A percentile compares a stretch with the other conserved stretches of the same genome.
These are phyloP conservation scores for Lagocephalus sceleratus DNA, from an alignment of 2,797 vertebrate species.

Conservation along the genomic window DNA sequence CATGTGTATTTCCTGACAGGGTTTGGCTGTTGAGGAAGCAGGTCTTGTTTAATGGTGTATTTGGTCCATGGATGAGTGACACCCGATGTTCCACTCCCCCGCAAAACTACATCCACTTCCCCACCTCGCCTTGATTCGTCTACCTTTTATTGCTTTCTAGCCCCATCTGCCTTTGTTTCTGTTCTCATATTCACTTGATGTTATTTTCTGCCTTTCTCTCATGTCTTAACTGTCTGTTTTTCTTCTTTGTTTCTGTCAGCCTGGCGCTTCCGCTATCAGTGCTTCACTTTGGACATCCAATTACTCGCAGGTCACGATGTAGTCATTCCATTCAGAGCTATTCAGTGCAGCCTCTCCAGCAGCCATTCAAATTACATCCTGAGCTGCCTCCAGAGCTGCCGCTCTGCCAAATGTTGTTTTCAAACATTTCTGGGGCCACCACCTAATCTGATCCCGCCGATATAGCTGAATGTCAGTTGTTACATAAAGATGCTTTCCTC, in stretches of 20 bases:
- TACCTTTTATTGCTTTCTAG: neutral
- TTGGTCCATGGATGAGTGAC: slow-evolving; percentile 52
- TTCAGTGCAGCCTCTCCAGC: slow-evolving; percentile 63
- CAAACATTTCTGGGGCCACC: slow-evolving; percentile 67
- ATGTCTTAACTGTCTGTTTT: slow-evolving; percentile 21
- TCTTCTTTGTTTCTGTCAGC: slow-evolving; percentile 32
- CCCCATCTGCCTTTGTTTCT: slow-evolving; percentile 29
- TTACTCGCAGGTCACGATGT: slow-evolving; percentile 74
- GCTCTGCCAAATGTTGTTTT: slow-evolving; percentile 72
- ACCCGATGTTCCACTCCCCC: slow-evolving; percentile 3
- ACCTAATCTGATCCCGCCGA: slow-evolving; percentile 74
- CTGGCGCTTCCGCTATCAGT: slow-evolving; percentile 50
- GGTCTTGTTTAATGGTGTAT: slow-evolving; percentile 54
- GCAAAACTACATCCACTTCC: slow-evolving; percentile 23
- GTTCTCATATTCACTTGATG: slow-evolving; percentile 40
- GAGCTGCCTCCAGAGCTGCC: slow-evolving; percentile 50
- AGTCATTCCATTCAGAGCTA: slow-evolving; percentile 70
- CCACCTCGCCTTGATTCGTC: neutral
- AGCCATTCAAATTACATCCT: slow-evolving; percentile 71
- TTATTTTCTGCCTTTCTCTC: slow-evolving; percentile 35
- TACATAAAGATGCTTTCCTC: slow-evolving; percentile 75
- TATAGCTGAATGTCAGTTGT: slow-evolving; percentile 84
- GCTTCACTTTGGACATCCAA: slow-evolving; percentile 76
- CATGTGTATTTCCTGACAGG: too few species aligned
- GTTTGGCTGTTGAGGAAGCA: slow-evolving; percentile 41